phyloP scores from a whole-genome alignment of 1,140 invertebrate species.

The Leptinotarsa lineolata region DNA sequence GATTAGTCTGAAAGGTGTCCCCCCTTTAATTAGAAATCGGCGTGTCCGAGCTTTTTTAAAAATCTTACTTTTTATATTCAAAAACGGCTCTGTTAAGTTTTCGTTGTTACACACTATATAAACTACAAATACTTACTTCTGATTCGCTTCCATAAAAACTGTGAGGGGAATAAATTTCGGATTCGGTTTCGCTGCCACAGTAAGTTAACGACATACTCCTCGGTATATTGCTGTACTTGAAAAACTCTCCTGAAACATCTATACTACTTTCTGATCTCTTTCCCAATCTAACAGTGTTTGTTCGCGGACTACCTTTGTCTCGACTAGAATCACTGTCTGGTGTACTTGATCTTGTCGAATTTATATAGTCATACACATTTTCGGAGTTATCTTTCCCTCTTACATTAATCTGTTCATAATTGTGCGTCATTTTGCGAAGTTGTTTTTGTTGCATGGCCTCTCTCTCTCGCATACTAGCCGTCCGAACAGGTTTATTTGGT shows the following conservation, averaged over 20 bases:
- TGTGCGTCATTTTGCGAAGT: constrained; percentile 37
- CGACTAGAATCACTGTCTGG: constrained; percentile 65
- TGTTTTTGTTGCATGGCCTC: constrained; percentile 67
- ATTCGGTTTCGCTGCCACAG: constrained; percentile 80
- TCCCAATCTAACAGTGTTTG: constrained; percentile 40
- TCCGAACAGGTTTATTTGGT: constrained; percentile 78
- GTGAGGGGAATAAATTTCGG: constrained; percentile 78
- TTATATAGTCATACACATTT: constrained; percentile 69
- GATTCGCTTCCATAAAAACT: constrained; percentile 70
- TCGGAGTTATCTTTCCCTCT: constrained; percentile 59
- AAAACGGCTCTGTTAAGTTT: no score
- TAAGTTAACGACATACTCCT: constrained; percentile 72
- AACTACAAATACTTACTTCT: constrained; percentile 44
- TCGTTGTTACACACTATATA: no score
- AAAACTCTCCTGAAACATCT: constrained; percentile 57
- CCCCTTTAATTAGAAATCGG: not conserved
- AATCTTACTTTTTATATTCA: no score
- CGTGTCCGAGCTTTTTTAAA: no score
- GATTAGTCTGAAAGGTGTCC: no score
- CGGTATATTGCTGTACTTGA: constrained; percentile 57
- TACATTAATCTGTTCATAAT: constrained; percentile 45
- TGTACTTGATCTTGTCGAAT: constrained; percentile 63
- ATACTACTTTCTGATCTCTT: constrained; percentile 60
- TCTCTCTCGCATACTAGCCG: constrained; percentile 78
- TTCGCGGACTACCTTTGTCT: constrained; percentile 51